Evolutionary conservation across 2,888 invertebrate species (phyloP).

Genomic region (Conus canariensis): DNA sequence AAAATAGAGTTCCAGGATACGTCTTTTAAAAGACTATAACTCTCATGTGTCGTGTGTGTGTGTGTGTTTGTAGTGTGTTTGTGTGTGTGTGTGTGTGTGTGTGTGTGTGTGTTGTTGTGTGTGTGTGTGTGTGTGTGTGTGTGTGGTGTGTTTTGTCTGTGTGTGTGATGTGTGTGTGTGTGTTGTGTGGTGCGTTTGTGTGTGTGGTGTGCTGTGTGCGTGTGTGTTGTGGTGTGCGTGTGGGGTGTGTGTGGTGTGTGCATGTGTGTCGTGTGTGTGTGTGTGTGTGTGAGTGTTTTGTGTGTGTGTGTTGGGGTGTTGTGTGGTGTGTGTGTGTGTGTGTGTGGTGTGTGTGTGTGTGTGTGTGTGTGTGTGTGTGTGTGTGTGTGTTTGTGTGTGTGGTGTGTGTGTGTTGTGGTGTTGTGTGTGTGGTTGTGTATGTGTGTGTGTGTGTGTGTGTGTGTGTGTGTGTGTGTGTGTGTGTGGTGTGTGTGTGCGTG

Average conservation of each 20-base stretch:
- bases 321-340: neutral
- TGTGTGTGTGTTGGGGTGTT: neutral
- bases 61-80: too few species aligned
- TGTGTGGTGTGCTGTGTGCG: too few species aligned
- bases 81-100: too few species aligned
- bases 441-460: neutral
- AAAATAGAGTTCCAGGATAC: too few species aligned
- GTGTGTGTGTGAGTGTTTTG: neutral
- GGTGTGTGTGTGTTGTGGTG: too few species aligned
- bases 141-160: too few species aligned
- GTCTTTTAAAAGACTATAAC: too few species aligned
- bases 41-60: too few species aligned
- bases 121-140: too few species aligned
- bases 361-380: neutral
- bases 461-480: neutral
- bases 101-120: too few species aligned
- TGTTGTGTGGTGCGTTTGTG: neutral
- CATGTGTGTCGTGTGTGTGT: neutral
- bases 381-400: neutral
- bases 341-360: slow-evolving; percentile 4
- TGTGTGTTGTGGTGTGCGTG: too few species aligned
- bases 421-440: neutral
- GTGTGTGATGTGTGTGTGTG: neutral
- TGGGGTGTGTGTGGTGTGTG: neutral
- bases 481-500: neutral